These are phyloP conservation scores for Sebastes ruberrimus DNA, from an alignment of 2,797 vertebrate species.

Conservation along the genomic window DNA sequence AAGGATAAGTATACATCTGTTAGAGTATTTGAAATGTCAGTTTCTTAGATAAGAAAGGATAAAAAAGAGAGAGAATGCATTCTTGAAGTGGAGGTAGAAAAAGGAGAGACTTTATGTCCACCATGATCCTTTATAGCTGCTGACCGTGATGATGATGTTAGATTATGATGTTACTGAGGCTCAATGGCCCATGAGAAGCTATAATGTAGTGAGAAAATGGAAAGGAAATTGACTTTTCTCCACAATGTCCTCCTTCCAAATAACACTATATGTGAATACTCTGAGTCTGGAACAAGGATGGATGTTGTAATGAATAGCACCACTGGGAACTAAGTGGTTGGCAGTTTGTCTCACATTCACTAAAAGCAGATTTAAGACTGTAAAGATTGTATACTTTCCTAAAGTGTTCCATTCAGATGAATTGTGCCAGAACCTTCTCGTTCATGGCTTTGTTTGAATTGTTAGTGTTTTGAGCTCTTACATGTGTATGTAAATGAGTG, in stretches of 20 bases:
- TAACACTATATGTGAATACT: background rate
- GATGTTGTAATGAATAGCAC: background rate
- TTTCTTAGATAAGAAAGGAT: background rate
- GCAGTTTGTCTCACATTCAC: background rate
- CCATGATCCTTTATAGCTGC: slow-evolving; percentile 2
- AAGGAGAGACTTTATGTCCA: background rate
- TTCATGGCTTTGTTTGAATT: background rate
- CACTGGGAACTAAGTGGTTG: background rate
- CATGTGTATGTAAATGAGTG: background rate
- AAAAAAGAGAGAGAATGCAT: background rate
- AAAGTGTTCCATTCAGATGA: background rate
- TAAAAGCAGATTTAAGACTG: background rate
- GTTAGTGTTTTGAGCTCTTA: background rate
- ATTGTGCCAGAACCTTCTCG: background rate
- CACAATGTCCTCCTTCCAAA: background rate
- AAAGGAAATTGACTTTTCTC: background rate
- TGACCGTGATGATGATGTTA: slow-evolving; percentile 15
- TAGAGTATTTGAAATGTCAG: background rate
- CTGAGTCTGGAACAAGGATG: background rate
- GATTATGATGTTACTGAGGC: slow-evolving; percentile 19
- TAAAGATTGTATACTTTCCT: background rate
- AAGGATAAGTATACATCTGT: background rate
- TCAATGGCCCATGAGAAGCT: slow-evolving; percentile 6
- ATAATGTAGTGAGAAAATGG: slow-evolving; percentile 13
- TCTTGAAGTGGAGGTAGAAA: background rate